Percentiles rank a stretch among this genome's conserved stretches.
Conservation (phyloP, 2,888 invertebrate genomes). For the Drosophila ustulata region DNA sequence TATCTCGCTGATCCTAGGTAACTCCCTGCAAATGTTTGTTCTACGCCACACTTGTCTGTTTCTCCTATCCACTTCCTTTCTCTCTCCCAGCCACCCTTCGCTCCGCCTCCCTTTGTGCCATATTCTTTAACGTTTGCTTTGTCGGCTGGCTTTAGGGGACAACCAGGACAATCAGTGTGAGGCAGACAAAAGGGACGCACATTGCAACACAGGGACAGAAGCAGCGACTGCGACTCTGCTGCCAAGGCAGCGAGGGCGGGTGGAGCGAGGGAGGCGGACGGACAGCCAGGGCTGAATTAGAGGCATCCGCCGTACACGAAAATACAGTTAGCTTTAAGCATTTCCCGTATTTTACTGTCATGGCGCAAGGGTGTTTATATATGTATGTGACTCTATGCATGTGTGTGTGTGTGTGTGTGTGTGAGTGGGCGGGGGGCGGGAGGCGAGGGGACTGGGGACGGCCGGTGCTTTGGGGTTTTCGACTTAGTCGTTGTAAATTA, state of each 20-base stretch:
- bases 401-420: conserved; percentile 25
- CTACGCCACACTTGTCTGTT: conserved; percentile 10
- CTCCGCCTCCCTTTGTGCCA: conserved; percentile 9
- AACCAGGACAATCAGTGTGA: conserved; percentile 50
- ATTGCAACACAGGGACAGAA: conserved; percentile 18
- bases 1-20: conserved; percentile 10
- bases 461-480: conserved; percentile 76
- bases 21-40: conserved; percentile 13
- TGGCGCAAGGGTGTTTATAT: conserved; percentile 42
- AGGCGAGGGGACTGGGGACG: conserved; percentile 14
- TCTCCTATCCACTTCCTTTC: not conserved
- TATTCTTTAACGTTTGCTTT: conserved; percentile 48
- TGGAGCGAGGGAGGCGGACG: not conserved
- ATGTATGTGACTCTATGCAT: conserved; percentile 6
- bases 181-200: conserved; percentile 42
- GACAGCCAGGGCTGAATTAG: conserved; percentile 53
- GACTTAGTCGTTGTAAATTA: conserved; percentile 78
- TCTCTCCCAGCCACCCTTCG: not conserved
- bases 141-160: conserved; percentile 48
- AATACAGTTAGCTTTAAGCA: conserved; percentile 80
- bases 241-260: not conserved
- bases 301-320: conserved; percentile 74
- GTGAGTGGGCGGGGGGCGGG: conserved; percentile 32
- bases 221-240: not conserved
- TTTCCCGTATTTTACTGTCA: conserved; percentile 79